Evolutionary conservation across 2,888 invertebrate species (phyloP), one percentile per base, ranked within the genome.

Genomic region (Antheraea assamensis): DNA sequence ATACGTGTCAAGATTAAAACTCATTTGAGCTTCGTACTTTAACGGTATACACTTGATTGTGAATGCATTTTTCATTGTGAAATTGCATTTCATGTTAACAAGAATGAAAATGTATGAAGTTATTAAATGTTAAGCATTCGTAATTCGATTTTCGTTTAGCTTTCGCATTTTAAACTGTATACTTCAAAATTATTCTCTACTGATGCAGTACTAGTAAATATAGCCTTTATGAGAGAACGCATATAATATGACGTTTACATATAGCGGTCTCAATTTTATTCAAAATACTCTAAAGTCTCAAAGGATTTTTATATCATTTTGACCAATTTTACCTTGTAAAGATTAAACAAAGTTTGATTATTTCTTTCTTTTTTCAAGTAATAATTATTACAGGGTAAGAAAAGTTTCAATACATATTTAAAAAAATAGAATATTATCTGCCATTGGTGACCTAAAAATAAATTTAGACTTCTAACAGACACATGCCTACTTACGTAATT

Each of bases 1-100:
- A 85, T 77, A 82, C 82, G 82, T 87, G 84, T 83, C 84, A 83
- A 84, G 87, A 82, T 85, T 89, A 85, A 86, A 82, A 84, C 87
- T 85, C 87, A 87, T 86, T 86, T 83, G 83, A 84, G 85, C 84
- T 86, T 21, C 66, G 35, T 31, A 66, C 84, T 83, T 86, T 85
- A 85, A 86, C 85, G 85, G 83, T 82, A 85, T 80, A 80, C 75
- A 73, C 61, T 76, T 7, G 31, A n/a, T n/a, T 35, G 35, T 35
- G 19, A 31, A 66, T n/a, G 66, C 31, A 30, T 66, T 31, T 66
- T 66, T 21, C 21, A 66, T 66, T 31, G 19, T 21, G 66, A 42
- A 13, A 66, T 24, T 21, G 31, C 35, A 66, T 66, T 66, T 8
- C 66, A n/a, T 30, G 8, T 66, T 30, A 31, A 31, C 0, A 31